Evolutionary conservation across 2,888 invertebrate genomes (phyloP).

Genomic region (Hydrotaea cyrtoneurina): DNA sequence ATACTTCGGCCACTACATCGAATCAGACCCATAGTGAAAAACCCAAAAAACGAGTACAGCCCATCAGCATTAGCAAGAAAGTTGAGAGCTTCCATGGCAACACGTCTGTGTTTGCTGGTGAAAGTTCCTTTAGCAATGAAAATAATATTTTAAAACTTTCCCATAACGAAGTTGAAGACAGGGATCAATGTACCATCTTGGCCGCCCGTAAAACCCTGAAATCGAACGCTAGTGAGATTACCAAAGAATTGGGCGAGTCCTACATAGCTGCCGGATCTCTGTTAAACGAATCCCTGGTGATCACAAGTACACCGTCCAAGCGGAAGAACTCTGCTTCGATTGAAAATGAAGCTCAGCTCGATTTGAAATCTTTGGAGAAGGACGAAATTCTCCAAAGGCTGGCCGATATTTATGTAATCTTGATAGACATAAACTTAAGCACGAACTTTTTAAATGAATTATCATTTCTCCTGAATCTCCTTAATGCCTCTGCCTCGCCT

Average conservation of each 20-base stretch:
- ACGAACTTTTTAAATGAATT: constrained; percentile 79
- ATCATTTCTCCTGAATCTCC: constrained; percentile 76
- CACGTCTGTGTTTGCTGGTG: constrained; percentile 63
- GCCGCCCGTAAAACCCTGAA: constrained; percentile 76
- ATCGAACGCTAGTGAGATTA: constrained; percentile 74
- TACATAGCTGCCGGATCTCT: constrained; percentile 65
- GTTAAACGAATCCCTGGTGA: constrained; percentile 7
- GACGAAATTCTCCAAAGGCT: constrained; percentile 71
- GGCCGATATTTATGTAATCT: constrained; percentile 75
- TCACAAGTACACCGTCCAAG: constrained; percentile 30
- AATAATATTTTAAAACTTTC: constrained; percentile 78
- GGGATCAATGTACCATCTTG: constrained; percentile 72
- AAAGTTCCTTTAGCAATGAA: constrained; percentile 79
- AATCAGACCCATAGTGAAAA: constrained; percentile 50
- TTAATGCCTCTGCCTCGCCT: constrained; percentile 71
- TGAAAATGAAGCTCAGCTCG: constrained; percentile 60
- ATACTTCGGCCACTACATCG: constrained; percentile 49
- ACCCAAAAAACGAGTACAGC: constrained; percentile 78
- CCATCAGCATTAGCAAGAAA: constrained; percentile 75
- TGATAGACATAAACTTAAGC: constrained; percentile 78
- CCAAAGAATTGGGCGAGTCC: constrained; percentile 71
- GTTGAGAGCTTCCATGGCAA: constrained; percentile 53
- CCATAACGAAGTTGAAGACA: constrained; percentile 76
- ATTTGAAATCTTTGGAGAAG: constrained; percentile 72
- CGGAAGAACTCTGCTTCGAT: neutral